Percentiles rank a stretch among this genome's conserved stretches.
phyloP scores from a whole-genome alignment of 2,888 invertebrate species.

The Gnatocerus cornutus region DNA sequence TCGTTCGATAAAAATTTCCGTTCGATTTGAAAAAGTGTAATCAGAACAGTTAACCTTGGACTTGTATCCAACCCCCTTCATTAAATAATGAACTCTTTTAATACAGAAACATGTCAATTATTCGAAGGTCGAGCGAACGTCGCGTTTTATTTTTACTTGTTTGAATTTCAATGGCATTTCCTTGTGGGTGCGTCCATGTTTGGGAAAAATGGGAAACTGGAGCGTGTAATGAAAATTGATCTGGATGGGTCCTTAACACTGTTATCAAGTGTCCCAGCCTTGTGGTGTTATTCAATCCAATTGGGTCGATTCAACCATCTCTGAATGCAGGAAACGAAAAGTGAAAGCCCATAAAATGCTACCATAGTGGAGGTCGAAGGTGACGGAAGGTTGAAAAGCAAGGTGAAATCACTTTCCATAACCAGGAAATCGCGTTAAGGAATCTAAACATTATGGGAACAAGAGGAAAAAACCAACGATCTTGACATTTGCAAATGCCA shows the following conservation, averaged over 20 bases:
- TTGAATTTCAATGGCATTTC: slow-evolving; percentile 42
- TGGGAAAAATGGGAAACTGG: background rate
- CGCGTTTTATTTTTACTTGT: slow-evolving; percentile 31
- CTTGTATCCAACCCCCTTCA: slow-evolving; percentile 26
- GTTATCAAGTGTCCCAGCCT: slow-evolving; percentile 29
- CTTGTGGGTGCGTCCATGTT: slow-evolving; percentile 32
- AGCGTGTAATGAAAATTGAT: background rate
- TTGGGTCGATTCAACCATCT: slow-evolving; percentile 16
- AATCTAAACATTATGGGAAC: slow-evolving; percentile 38
- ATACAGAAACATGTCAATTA: slow-evolving; percentile 38
- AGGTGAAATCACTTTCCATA: slow-evolving; percentile 59
- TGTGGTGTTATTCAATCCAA: slow-evolving; percentile 2
- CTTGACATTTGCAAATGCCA: slow-evolving; percentile 54
- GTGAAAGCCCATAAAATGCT: slow-evolving; percentile 56
- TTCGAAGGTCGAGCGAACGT: slow-evolving; percentile 40
- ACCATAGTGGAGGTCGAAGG: slow-evolving; percentile 57
- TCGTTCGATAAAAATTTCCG: slow-evolving; percentile 8
- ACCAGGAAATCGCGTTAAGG: slow-evolving; percentile 52
- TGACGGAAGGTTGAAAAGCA: slow-evolving; percentile 60
- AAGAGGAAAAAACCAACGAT: slow-evolving; percentile 40
- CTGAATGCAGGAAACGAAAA: slow-evolving; percentile 54
- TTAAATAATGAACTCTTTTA: slow-evolving; percentile 6
- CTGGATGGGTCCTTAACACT: slow-evolving; percentile 27
- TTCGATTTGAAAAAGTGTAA: background rate
- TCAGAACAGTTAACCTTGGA: slow-evolving; percentile 27